Conservation (phyloP, 2,113 vertebrate species). For the Zingel zingel region DNA sequence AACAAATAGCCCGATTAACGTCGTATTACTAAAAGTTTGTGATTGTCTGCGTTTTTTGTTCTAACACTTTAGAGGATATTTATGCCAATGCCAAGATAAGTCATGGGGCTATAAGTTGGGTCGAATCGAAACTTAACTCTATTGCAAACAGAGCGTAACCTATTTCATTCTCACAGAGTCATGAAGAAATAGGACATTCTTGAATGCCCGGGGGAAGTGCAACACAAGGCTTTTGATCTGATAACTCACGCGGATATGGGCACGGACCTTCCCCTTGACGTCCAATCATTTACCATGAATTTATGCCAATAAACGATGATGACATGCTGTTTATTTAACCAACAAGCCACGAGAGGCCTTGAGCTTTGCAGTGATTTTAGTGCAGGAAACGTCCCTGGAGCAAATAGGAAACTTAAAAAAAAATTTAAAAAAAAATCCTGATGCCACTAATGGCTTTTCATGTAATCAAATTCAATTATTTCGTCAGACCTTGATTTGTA, state of each 20-base stretch:
- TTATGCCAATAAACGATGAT: constrained; percentile 49
- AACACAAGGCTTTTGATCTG: constrained; percentile 32
- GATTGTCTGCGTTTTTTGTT: not conserved
- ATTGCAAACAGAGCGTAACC: not conserved
- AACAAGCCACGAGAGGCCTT: constrained; percentile 41
- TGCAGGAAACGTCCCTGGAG: not conserved
- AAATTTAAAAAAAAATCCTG: not conserved
- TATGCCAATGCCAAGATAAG: too few relatives aligned
- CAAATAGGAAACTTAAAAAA: not conserved
- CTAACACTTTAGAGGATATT: not conserved
- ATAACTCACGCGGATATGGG: constrained; percentile 26
- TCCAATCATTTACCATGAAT: constrained; percentile 30
- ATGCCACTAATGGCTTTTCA: not conserved
- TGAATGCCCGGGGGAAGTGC: constrained; percentile 7
- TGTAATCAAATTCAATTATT: not conserved
- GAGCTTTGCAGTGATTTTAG: constrained; percentile 16
- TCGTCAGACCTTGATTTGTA: not conserved
- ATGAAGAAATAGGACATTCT: constrained; percentile 17
- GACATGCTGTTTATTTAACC: constrained; percentile 72
- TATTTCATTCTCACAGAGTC: constrained; percentile 19
- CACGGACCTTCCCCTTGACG: not conserved
- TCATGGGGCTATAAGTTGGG: not conserved
- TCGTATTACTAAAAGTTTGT: not conserved
- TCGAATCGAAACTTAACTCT: not conserved
- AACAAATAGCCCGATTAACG: not conserved